These are phyloP conservation scores for Fulica atra DNA, from an alignment of 2,113 vertebrate genomes.

Conservation along the genomic window DNA sequence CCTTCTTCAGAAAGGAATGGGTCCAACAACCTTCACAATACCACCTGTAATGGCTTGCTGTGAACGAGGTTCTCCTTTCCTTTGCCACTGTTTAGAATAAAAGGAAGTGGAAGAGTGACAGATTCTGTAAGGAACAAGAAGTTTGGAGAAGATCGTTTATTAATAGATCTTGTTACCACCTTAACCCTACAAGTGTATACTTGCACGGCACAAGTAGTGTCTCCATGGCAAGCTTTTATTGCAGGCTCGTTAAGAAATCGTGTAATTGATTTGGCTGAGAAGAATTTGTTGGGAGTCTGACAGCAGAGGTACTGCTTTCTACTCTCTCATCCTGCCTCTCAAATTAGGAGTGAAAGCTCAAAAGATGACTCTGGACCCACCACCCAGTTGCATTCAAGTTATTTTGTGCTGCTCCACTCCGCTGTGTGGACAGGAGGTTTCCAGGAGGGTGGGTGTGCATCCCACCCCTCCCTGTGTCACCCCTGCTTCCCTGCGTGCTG, in stretches of 20 bases:
- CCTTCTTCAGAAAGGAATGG: neutral
- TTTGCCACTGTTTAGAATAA: neutral
- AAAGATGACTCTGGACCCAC: neutral
- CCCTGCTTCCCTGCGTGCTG: neutral
- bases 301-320: neutral
- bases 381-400: neutral
- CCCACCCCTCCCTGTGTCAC: neutral
- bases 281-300: neutral
- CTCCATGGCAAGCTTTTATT: conserved; percentile 33
- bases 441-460: neutral
- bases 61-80: neutral
- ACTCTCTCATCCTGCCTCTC: neutral
- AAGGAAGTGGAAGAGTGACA: neutral
- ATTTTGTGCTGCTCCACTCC: neutral
- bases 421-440: neutral
- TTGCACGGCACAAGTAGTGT: neutral
- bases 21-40: neutral
- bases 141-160: neutral
- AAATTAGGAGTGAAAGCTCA: neutral
- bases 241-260: neutral
- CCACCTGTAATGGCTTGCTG: neutral
- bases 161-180: conserved; percentile 15
- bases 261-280: neutral
- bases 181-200: neutral
- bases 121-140: neutral